Conservation (phyloP, 2,888 invertebrate genomes). For the Tinea trinotella region DNA sequence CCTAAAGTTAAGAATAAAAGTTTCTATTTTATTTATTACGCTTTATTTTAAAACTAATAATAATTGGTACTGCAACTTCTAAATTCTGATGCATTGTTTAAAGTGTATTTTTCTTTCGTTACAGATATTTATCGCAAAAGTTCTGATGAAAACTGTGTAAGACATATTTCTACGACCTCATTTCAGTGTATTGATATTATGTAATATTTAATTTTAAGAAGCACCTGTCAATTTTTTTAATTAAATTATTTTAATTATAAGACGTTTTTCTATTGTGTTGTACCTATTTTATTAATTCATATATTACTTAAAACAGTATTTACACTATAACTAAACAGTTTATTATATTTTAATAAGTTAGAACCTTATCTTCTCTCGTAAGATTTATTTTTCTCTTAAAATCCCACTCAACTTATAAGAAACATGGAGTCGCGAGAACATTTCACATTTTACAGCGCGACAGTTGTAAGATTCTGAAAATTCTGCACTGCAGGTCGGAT, state of each 20-base stretch:
- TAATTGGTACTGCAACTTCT: no score
- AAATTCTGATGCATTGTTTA: no score
- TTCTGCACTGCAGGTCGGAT: conserved; percentile 6
- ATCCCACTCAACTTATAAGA: not conserved
- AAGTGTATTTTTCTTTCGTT: conserved; percentile 4
- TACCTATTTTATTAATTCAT: no score
- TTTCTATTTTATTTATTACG: no score
- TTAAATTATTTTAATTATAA: no score
- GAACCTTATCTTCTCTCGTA: not conserved
- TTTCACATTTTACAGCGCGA: not conserved
- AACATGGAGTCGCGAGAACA: not conserved
- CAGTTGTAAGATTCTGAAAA: not conserved
- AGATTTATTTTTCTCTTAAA: not conserved
- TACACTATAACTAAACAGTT: no score
- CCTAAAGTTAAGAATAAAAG: no score
- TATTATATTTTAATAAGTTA: not conserved
- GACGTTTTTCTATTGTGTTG: no score
- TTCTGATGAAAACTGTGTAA: not conserved
- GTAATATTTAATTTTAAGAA: not conserved
- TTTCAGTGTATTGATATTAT: conserved; percentile 2
- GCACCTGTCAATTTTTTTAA: no score
- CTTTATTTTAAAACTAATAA: no score
- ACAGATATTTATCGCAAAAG: conserved; percentile 5
- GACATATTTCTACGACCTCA: conserved; percentile 3
- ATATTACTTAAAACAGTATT: no score